Evolutionary conservation across 2,888 invertebrate genomes (phyloP), one percentile per base, ranked within the genome.

Genomic region (Cryptocheilus praepositus): DNA sequence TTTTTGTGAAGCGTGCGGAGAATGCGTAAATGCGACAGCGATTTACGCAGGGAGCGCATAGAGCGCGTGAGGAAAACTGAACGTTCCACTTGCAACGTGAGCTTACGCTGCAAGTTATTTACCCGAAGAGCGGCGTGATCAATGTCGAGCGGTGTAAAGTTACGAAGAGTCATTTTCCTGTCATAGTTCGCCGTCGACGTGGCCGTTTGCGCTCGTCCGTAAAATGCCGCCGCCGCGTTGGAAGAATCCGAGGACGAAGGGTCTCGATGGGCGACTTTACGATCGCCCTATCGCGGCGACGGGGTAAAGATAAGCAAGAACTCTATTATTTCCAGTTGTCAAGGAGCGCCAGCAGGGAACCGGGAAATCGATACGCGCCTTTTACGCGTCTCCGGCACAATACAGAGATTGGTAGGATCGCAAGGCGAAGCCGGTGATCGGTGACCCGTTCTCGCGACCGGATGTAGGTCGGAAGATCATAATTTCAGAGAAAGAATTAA

Each of bases 401-500:
- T 60, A 55, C 61, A 7, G 36, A 36, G 36, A 36, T 36, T 36
- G 55, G 54, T 46, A 43, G 61, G 64, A 61, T 65, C 49, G 43
- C 54, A 49, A 67, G 59, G 64, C 59, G 36, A 36, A 11, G 13
- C 36, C 36, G 36, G 36, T 36, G 36, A 36, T 36, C 36, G 36
- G 36, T 36, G 36, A 36, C 36, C 36, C 36, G 36, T 36, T 36
- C 36, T 62, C 51, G 52, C 15, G 56, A 44, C 44, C 44, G 46
- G 51, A 56, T 64, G 44, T 55, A 52, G 65, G 65, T 65, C 18
- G 59, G 22, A 51, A 65, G 76, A 76, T 74, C 74, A 74, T 74
- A 76, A 76, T 71, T 76, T 64, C 64, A 63, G 54, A 46, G 56
- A 67, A 72, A 61, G 70, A 66, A 77, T 76, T 74, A 74, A 72